These are phyloP conservation scores for Geopemphigus sp. DNA, from an alignment of 1,140 invertebrate species.

Conservation along the genomic window DNA sequence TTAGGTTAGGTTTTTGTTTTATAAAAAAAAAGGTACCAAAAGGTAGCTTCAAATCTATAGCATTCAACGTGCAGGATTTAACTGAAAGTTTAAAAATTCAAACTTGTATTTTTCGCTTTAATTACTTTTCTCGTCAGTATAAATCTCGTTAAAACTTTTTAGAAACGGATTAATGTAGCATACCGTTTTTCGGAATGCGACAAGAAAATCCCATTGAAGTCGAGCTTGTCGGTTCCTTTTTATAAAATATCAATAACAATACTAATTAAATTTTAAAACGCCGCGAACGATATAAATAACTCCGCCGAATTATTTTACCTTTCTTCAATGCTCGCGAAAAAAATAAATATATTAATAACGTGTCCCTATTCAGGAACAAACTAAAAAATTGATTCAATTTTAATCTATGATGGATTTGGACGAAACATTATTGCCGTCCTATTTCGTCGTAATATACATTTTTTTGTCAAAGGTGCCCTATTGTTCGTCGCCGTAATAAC, in stretches of 20 bases:
- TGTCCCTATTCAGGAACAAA: not conserved
- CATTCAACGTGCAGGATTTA: slow-evolving; percentile 3
- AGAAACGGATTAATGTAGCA: slow-evolving; percentile 32
- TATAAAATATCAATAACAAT: slow-evolving; percentile 40
- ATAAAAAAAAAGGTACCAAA: not conserved
- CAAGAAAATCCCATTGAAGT: slow-evolving; percentile 38
- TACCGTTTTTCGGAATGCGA: slow-evolving; percentile 24
- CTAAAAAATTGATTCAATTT: not conserved
- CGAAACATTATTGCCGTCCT: no score
- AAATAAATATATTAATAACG: not conserved
- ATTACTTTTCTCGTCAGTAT: slow-evolving; percentile 37
- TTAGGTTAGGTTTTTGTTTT: not conserved
- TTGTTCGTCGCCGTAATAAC: no score
- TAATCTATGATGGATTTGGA: not conserved
- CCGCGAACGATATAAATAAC: not conserved
- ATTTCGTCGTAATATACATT: no score
- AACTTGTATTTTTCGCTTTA: slow-evolving; percentile 43
- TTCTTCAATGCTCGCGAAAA: not conserved
- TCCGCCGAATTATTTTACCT: not conserved
- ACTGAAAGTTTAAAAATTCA: slow-evolving; percentile 11
- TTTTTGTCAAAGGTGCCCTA: no score
- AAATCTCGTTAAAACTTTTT: slow-evolving; percentile 44
- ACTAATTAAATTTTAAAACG: slow-evolving; percentile 35
- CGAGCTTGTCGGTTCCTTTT: slow-evolving; percentile 4
- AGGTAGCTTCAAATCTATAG: not conserved